Evolutionary conservation across 2,113 vertebrate species (phyloP).

Genomic region (Oncorhynchus tshawytscha): DNA sequence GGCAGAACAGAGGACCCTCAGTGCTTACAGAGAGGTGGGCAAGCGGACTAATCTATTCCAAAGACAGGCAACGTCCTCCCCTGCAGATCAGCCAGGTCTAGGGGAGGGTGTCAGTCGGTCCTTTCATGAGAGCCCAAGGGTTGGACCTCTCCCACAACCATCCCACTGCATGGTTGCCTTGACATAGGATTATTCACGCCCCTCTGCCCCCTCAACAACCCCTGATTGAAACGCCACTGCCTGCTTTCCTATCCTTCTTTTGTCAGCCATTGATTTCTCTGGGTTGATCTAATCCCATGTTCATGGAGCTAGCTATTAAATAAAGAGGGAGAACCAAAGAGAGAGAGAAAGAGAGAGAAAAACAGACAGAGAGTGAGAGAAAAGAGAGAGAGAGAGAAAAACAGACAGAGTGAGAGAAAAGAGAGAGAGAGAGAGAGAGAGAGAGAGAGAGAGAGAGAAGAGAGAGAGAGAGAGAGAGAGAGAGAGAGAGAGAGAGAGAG

Average conservation of each 20-base stretch:
- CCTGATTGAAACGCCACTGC: conserved; percentile 61
- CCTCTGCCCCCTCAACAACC: background rate
- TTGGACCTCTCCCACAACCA: conserved; percentile 56
- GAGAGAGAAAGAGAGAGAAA: no score
- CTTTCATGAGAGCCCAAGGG: conserved; percentile 49
- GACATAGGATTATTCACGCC: conserved; percentile 17
- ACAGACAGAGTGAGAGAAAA: no score
- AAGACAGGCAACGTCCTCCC: background rate
- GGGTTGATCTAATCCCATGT: conserved; percentile 63
- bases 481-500: no score
- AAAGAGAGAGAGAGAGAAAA: no score
- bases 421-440: no score
- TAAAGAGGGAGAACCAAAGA: no score
- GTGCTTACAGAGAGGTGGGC: no score
- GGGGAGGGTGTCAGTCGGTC: conserved; percentile 8
- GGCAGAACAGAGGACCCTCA: background rate
- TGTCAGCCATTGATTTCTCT: conserved; percentile 63
- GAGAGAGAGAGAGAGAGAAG: rapidly evolving
- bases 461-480: no score
- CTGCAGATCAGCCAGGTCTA: background rate
- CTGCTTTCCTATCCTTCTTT: conserved; percentile 33
- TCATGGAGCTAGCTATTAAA: conserved; percentile 27
- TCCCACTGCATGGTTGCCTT: conserved; percentile 9
- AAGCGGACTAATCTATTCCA: background rate
- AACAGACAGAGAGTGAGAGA: no score